These are phyloP conservation scores for Metridium senile DNA, from an alignment of 92 coral and sea anemone species.

Conservation along the genomic window DNA sequence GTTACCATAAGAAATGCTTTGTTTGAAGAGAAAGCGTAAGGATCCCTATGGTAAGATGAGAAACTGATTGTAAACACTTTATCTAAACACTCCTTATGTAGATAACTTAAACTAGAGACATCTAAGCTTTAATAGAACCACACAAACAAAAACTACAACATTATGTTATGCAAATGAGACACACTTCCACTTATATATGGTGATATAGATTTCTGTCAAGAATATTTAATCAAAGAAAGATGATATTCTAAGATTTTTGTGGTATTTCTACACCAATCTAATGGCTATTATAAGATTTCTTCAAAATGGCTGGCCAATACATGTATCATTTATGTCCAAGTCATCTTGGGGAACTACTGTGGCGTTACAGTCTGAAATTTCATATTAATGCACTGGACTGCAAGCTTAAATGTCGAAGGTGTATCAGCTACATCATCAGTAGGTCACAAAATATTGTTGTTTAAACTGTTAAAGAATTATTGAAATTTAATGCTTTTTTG, in stretches of 20 bases:
- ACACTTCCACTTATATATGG: too few relatives aligned
- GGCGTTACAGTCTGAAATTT: slow-evolving; percentile 53
- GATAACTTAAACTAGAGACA: too few relatives aligned
- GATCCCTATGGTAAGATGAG: slow-evolving; percentile 46
- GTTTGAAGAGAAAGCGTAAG: slow-evolving; percentile 52
- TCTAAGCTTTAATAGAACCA: neutral
- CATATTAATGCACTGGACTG: slow-evolving; percentile 37
- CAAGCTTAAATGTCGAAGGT: slow-evolving; percentile 30
- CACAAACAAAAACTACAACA: slow-evolving; percentile 1
- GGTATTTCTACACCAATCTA: neutral
- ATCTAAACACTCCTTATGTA: slow-evolving; percentile 16
- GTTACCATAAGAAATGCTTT: slow-evolving; percentile 48
- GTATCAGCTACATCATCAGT: slow-evolving; percentile 46
- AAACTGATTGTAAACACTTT: neutral
- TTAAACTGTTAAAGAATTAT: neutral
- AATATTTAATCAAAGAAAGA: neutral
- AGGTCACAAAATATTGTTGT: slow-evolving; percentile 1
- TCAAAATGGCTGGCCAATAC: slow-evolving; percentile 63
- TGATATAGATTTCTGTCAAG: neutral
- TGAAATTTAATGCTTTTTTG: neutral
- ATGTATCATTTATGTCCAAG: slow-evolving; percentile 55
- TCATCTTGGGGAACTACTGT: slow-evolving; percentile 43
- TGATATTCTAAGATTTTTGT: neutral
- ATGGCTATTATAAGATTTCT: neutral
- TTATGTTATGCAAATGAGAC: too few relatives aligned